Evolutionary conservation across 1,140 invertebrate genomes (phyloP).

Genomic region (Mesaphorura yosii): DNA sequence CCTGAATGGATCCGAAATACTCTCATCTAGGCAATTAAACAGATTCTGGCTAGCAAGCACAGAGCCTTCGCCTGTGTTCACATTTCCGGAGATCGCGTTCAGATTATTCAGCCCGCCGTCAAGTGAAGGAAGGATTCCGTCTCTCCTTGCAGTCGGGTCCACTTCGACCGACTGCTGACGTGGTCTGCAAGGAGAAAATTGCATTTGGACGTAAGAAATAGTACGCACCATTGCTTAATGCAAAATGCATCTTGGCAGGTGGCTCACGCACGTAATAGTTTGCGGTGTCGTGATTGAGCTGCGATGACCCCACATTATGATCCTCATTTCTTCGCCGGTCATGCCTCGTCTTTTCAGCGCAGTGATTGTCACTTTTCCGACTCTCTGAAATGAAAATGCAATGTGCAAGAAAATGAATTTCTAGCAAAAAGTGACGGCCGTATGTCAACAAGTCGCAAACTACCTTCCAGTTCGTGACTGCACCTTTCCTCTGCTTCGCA

Average conservation of each 20-base stretch:
- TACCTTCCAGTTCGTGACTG: conserved; percentile 94
- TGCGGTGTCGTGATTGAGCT: conserved; percentile 72
- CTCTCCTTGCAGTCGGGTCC: too few species aligned
- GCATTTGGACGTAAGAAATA: not conserved
- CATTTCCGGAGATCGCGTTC: too few species aligned
- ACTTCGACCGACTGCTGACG: conserved; percentile 18
- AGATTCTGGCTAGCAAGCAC: too few species aligned
- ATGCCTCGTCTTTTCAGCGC: conserved; percentile 68
- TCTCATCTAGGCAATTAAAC: too few species aligned
- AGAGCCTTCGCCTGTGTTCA: too few species aligned
- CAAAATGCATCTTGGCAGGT: not conserved
- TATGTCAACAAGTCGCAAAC: too few species aligned
- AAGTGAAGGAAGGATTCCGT: too few species aligned
- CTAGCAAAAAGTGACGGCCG: too few species aligned
- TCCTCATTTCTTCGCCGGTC: conserved; percentile 69
- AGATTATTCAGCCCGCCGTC: too few species aligned
- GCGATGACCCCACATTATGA: conserved; percentile 71
- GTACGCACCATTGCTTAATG: too few species aligned
- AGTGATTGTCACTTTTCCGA: conserved; percentile 73
- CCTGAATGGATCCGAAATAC: too few species aligned
- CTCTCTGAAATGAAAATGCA: conserved; percentile 44
- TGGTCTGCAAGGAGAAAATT: conserved; percentile 15
- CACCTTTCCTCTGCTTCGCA: conserved; percentile 91
- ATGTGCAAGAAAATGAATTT: not conserved
- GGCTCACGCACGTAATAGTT: conserved; percentile 43